Percentiles rank a stretch among this genome's conserved stretches.
Conservation (phyloP, 2,113 vertebrate genomes). For the Pseudonaja textilis region DNA sequence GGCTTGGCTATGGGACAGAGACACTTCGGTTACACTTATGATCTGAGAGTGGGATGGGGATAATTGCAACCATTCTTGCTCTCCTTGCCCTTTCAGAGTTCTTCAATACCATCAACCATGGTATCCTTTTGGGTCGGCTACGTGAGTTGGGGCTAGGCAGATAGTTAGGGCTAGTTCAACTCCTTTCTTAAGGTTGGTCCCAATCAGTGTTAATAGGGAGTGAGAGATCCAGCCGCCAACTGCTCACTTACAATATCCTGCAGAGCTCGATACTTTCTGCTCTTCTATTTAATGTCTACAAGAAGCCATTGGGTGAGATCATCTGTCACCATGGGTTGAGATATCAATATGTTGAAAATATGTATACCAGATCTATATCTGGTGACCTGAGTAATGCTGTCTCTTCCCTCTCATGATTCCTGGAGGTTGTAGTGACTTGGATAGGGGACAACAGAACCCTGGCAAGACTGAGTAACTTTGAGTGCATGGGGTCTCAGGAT, state of each 20-base stretch:
- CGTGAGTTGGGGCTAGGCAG: neutral
- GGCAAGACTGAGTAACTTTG: too few relatives aligned
- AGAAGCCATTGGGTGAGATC: neutral
- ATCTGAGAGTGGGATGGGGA: neutral
- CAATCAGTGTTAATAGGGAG: neutral
- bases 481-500: too few relatives aligned
- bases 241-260: neutral
- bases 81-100: neutral
- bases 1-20: neutral
- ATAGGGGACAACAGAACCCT: too few relatives aligned
- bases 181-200: neutral
- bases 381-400: too few relatives aligned
- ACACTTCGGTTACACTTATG: neutral
- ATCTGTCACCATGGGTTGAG: neutral
- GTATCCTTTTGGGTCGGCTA: too few relatives aligned
- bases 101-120: neutral
- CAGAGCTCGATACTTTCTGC: neutral
- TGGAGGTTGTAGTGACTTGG: too few relatives aligned
- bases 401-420: too few relatives aligned
- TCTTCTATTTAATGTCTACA: neutral
- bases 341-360: too few relatives aligned
- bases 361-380: too few relatives aligned
- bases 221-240: neutral
- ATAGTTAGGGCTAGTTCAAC: too few relatives aligned
- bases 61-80: neutral